Percentiles rank a stretch among this genome's conserved stretches.
Evolutionary conservation across 2,113 vertebrate genomes (phyloP).

Genomic region (Melospiza georgiana): DNA sequence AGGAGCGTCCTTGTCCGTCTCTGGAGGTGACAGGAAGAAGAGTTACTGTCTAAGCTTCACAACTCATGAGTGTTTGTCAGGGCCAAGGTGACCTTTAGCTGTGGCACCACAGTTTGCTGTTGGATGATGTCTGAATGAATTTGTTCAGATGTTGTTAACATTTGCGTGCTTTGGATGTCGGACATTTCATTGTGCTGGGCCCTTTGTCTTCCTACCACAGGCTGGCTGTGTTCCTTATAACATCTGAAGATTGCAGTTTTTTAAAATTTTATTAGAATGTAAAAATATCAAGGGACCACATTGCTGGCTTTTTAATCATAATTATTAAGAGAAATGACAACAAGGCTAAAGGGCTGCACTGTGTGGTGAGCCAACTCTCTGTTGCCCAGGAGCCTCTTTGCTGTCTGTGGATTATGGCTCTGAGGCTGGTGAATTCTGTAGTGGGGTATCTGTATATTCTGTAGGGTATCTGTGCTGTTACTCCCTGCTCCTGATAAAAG

Average conservation of each 20-base stretch:
- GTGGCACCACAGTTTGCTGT: not conserved
- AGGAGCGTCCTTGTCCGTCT: not conserved
- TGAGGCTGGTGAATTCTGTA: not conserved
- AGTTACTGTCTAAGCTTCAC: not conserved
- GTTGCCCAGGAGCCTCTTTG: not conserved
- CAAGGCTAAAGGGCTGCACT: not conserved
- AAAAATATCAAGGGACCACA: not conserved
- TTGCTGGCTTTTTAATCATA: not conserved
- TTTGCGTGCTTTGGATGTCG: rapidly evolving
- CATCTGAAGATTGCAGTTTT: not conserved
- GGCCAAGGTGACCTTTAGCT: not conserved
- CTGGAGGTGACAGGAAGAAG: not conserved
- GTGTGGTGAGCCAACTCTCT: not conserved
- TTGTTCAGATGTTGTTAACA: not conserved
- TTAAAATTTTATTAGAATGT: not conserved
- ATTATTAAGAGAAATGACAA: not conserved
- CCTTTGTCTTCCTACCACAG: not conserved
- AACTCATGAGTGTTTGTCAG: not conserved
- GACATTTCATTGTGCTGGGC: not conserved
- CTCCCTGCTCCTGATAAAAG: not conserved
- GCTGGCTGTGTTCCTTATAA: not conserved
- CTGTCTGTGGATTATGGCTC: not conserved
- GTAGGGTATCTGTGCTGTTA: not conserved
- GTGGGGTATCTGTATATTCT: not conserved
- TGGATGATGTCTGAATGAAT: not conserved